A percentile compares a stretch with the other conserved stretches of the same genome.
Conservation (phyloP, 2,888 invertebrate species). For the Plagiodera versicolora region DNA sequence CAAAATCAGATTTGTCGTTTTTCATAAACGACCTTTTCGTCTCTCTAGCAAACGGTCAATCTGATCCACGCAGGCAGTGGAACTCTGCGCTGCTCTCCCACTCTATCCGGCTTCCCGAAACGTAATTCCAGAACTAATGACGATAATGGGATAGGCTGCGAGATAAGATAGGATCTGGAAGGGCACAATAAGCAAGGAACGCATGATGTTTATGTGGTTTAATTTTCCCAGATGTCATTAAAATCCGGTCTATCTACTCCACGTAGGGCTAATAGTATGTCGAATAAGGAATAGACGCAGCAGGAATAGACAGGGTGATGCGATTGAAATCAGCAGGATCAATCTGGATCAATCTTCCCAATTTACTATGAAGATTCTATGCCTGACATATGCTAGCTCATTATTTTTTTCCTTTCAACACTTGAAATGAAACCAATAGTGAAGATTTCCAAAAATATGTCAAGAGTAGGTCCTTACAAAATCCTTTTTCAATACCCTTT, state of each 20-base stretch:
- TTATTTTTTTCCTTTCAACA: no score
- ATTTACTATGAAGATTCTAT: no score
- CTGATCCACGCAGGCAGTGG: background rate
- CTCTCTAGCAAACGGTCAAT: background rate
- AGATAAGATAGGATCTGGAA: conserved; percentile 44
- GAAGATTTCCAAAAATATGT: no score
- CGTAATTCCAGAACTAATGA: conserved; percentile 29
- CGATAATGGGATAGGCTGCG: conserved; percentile 30
- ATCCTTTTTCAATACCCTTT: no score
- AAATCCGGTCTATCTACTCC: conserved; percentile 48
- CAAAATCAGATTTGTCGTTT: background rate
- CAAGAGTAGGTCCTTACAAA: no score
- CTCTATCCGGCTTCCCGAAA: conserved; percentile 7
- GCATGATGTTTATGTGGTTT: conserved; percentile 54
- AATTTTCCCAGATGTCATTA: conserved; percentile 54
- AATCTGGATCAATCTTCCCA: no score
- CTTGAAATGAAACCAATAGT: no score
- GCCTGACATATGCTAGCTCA: no score
- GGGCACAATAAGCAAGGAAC: conserved; percentile 46
- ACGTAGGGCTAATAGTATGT: conserved; percentile 46
- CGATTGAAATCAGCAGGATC: background rate
- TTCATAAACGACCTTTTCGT: background rate
- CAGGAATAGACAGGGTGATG: conserved; percentile 19
- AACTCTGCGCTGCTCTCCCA: background rate
- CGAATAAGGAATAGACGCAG: conserved; percentile 40